phyloP scores from a whole-genome alignment of 2,888 invertebrate species.

The Camptogramma bilineatum region DNA sequence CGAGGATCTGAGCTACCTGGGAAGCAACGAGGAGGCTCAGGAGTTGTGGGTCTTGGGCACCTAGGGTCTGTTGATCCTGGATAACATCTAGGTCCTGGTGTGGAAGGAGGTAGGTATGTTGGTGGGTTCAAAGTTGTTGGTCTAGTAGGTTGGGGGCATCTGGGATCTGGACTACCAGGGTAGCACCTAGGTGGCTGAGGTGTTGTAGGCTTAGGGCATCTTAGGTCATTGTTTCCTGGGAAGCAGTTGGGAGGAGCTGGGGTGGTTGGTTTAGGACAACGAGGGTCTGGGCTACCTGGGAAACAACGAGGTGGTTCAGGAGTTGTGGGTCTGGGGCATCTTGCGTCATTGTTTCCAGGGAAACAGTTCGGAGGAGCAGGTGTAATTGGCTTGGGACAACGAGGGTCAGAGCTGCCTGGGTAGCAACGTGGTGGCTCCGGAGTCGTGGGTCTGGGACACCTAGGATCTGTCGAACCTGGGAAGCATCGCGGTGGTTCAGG shows the following conservation, averaged over 20 bases:
- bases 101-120: constrained; percentile 49
- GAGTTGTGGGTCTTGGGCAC: not conserved
- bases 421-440: constrained; percentile 43
- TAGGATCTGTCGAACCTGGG: constrained; percentile 22
- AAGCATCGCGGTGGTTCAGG: constrained; percentile 29
- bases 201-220: constrained; percentile 48
- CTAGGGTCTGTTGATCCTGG: constrained; percentile 32
- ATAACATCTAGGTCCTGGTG: constrained; percentile 52
- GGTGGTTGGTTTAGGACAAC: constrained; percentile 43
- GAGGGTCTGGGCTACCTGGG: constrained; percentile 35
- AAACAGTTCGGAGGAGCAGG: constrained; percentile 44
- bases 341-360: constrained; percentile 40
- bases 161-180: constrained; percentile 26
- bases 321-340: constrained; percentile 36
- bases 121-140: constrained; percentile 50
- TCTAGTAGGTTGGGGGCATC: constrained; percentile 36
- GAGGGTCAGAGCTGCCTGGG: constrained; percentile 40
- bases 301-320: constrained; percentile 57
- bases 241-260: constrained; percentile 49
- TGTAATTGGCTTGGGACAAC: constrained; percentile 41
- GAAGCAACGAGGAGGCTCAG: constrained; percentile 39
- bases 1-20: constrained; percentile 43
- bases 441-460: constrained; percentile 31
- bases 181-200: constrained; percentile 37
- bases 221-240: constrained; percentile 42